Percentiles rank a stretch among this genome's conserved stretches.
Evolutionary conservation across 2,797 vertebrate species (phyloP).

Genomic region (Hafferia zeledoni): DNA sequence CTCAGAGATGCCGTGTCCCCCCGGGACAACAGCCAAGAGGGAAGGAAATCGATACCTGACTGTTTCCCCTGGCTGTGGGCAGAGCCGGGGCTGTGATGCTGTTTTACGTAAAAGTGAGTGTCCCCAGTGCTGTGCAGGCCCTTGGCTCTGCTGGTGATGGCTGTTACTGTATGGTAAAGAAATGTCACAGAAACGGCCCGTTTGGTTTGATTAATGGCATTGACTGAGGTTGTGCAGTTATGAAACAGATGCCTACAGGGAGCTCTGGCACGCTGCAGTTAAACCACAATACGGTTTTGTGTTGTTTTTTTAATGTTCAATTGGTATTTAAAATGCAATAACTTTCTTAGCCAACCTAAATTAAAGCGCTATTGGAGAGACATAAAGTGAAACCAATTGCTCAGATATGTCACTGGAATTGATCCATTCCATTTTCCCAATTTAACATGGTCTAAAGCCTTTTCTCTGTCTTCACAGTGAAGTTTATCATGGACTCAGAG

Average conservation of each 20-base stretch:
- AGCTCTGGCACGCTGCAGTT: conserved; percentile 58
- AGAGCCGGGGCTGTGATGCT: neutral
- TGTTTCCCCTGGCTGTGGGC: neutral
- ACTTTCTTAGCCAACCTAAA: conserved; percentile 65
- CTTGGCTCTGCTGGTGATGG: neutral
- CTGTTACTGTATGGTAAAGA: conserved; percentile 17
- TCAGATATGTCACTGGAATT: conserved; percentile 43
- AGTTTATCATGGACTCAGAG: neutral
- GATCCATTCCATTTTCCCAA: conserved; percentile 7
- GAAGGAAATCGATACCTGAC: neutral
- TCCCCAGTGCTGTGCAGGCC: neutral
- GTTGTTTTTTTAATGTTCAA: conserved; percentile 68
- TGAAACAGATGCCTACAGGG: conserved; percentile 62
- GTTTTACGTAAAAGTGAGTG: neutral
- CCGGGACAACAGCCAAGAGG: neutral
- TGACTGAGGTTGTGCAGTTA: conserved; percentile 56
- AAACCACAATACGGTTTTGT: conserved; percentile 63
- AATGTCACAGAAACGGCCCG: conserved; percentile 38
- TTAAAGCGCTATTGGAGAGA: conserved; percentile 53
- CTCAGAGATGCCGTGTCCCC: neutral
- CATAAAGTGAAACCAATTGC: conserved; percentile 50
- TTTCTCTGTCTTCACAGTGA: neutral
- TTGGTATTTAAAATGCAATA: conserved; percentile 69
- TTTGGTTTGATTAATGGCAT: conserved; percentile 64
- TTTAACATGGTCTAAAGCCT: neutral